Conservation (phyloP, 2,888 invertebrate genomes). For the Drosophila prolongata region DNA sequence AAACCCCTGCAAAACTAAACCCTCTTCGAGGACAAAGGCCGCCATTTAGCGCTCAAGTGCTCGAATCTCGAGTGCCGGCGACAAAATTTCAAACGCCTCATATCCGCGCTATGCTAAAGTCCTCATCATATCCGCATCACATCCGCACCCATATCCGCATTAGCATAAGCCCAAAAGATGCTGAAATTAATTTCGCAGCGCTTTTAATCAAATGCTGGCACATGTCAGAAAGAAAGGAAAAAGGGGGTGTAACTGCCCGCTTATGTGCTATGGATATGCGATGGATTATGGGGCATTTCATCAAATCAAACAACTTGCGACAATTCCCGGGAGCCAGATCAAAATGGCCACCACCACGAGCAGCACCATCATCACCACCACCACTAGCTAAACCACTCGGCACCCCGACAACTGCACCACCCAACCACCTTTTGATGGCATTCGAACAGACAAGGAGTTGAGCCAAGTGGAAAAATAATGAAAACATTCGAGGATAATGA, state of each 20-base stretch:
- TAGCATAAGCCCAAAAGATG: constrained; percentile 12
- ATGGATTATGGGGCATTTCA: constrained; percentile 61
- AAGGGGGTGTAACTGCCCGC: constrained; percentile 47
- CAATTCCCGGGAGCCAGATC: constrained; percentile 71
- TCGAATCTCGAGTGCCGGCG: constrained; percentile 48
- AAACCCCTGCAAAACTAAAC: constrained; percentile 3
- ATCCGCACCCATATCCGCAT: constrained; percentile 25
- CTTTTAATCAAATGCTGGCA: constrained; percentile 82
- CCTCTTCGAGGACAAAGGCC: constrained; percentile 56
- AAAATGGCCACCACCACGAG: constrained; percentile 63
- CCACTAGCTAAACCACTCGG: constrained; percentile 14
- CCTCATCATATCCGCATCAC: background rate
- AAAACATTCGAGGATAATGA: constrained; percentile 81
- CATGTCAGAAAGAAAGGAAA: constrained; percentile 58
- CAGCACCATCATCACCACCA: constrained; percentile 18
- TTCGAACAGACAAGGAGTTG: constrained; percentile 83
- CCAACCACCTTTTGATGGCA: constrained; percentile 76
- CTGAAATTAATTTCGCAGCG: constrained; percentile 75
- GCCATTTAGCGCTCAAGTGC: constrained; percentile 72
- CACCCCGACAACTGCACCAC: constrained; percentile 9
- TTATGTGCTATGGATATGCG: constrained; percentile 37
- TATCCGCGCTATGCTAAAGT: background rate
- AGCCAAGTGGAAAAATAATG: constrained; percentile 84
- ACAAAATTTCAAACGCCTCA: constrained; percentile 41
- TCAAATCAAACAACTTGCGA: constrained; percentile 60